These are phyloP conservation scores for Chesias legatella DNA, from an alignment of 2,888 invertebrate species.

Conservation along the genomic window DNA sequence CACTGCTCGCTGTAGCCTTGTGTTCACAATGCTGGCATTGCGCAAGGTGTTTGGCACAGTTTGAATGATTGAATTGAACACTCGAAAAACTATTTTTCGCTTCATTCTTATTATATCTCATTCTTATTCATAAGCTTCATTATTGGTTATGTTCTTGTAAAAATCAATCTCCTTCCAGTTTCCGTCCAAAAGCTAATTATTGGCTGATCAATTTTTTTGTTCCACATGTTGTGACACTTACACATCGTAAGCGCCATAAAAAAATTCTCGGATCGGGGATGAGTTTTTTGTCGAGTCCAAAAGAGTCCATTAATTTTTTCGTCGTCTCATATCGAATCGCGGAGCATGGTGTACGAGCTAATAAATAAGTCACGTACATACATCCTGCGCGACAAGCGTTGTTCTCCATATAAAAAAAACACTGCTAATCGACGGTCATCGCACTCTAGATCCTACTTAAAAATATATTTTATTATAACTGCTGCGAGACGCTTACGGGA, in stretches of 20 bases:
- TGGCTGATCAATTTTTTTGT: conserved; percentile 16
- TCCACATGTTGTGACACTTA: conserved; percentile 19
- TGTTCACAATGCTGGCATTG: conserved; percentile 5
- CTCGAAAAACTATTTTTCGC: too few species aligned
- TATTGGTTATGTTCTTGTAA: not conserved
- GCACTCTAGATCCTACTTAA: conserved; percentile 58
- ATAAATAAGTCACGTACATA: conserved; percentile 67
- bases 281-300: conserved; percentile 24
- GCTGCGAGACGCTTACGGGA: conserved; percentile 49
- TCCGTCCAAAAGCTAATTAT: conserved; percentile 9
- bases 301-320: conserved; percentile 33
- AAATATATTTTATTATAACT: conserved; percentile 42
- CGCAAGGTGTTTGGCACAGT: conserved; percentile 7
- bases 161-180: not conserved
- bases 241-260: conserved; percentile 23
- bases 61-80: too few species aligned
- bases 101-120: too few species aligned
- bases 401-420: conserved; percentile 53
- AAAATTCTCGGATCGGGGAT: conserved; percentile 24
- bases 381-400: conserved; percentile 57
- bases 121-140: too few species aligned
- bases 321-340: conserved; percentile 29
- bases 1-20: conserved; percentile 22
- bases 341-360: conserved; percentile 26
- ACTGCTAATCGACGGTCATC: conserved; percentile 70